Conservation (phyloP, 2,797 vertebrate species). For the Mus caroli region DNA sequence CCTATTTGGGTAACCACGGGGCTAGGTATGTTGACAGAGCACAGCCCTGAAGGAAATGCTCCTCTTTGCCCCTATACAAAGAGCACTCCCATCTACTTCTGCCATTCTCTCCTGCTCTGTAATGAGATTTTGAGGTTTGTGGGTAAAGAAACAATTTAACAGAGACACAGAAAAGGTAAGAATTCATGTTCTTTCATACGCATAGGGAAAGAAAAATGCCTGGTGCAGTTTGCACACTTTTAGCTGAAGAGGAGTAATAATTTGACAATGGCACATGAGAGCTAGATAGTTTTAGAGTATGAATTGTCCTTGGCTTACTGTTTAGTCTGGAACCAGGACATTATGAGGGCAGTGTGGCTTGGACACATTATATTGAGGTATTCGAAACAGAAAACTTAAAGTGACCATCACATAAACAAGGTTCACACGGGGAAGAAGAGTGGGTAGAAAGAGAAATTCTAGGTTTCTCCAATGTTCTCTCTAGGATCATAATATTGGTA, state of each 20-base stretch:
- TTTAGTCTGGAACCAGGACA: no score
- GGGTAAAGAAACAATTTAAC: conserved; percentile 23
- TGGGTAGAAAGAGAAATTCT: no score
- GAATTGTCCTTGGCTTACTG: no score
- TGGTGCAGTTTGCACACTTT: neutral
- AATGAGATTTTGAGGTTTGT: conserved; percentile 32
- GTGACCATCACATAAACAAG: no score
- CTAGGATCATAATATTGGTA: neutral
- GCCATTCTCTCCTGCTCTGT: neutral
- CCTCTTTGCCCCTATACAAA: neutral
- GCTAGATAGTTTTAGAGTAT: no score
- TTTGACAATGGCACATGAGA: no score
- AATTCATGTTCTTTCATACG: neutral
- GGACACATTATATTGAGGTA: no score
- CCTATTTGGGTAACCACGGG: neutral
- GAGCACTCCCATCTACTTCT: neutral
- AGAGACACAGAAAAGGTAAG: neutral
- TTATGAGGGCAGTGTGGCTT: no score
- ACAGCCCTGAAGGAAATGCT: neutral
- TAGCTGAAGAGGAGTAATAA: no score
- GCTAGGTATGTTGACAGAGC: neutral
- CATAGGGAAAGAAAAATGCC: neutral
- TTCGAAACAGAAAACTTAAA: no score
- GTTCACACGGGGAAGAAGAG: no score
- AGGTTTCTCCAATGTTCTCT: neutral